Evolutionary conservation across 2,113 vertebrate genomes (phyloP), one percentile per base, ranked within the genome.

Genomic region (Enhydra lutris): DNA sequence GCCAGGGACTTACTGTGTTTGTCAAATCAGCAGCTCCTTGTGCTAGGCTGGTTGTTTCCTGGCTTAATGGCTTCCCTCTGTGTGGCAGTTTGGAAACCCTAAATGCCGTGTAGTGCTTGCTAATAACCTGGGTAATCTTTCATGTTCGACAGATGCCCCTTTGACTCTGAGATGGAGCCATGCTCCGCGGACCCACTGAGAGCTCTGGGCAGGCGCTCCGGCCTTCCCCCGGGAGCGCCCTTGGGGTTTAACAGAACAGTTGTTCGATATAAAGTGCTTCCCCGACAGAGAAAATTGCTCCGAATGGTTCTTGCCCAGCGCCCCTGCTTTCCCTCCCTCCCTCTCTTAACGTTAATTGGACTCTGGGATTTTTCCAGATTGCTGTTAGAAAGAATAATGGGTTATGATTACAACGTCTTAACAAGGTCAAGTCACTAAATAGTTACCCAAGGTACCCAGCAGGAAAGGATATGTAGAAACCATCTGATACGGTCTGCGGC

Each of bases 361-460:
- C 71, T 85, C 80, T 3, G 36, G 91, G 81, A 71, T 63, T 81
- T 95, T 92, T 78, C 87, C 79, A 85, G 76, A 47, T 78, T 78
- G 50, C 89, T 57, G 79, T 95, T 88, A 94, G 85, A 84, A 94
- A 95, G 82, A 89, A 55, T 92, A 78, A 80, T 83, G 89, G 93
- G 57, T 87, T 84, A 55, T 71, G 91, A 81, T 81, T 88, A 91
- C 50, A 52, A 57, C 36, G 55, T 93, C 90, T 80, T 80, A 94
- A 82, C 67, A 89, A 93, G 80, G 55, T 80, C 85, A 91, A 59
- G 79, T 74, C 93, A 86, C 55, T 36, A 47, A 55, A 47, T 47
- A 42, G 79, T 89, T 78, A 47, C 89, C 42, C 10, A 12, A 67
- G 71, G 74, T 78, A 12, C 67, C 47, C 69, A 79, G 42, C 13